Base-by-base conservation (phyloP, 2,888 invertebrate genomes). In the Ophraella communa region DNA sequence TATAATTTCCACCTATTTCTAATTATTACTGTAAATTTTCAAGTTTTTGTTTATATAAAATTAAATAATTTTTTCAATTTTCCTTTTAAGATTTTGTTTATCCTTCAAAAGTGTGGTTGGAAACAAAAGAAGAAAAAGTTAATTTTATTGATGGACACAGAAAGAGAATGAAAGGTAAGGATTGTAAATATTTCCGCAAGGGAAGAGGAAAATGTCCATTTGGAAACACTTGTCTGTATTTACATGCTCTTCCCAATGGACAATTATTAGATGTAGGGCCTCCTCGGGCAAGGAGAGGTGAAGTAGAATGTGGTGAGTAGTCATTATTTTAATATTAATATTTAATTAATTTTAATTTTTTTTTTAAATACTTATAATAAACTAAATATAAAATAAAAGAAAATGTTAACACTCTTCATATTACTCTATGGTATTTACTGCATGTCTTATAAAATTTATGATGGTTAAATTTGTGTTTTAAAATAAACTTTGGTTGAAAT, bases 161-260 rank as follows among this genome's bases (percentile, higher is more conserved):
- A 78, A 82, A 84, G 57, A 90, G 89, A 56, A 82, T 91, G 71
- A 87, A 87, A 45, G 64, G 65, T 60, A 33, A 65, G 24, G 68
- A 88, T 71, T 94, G 93, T 84, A 90, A 90, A 78, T 92, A 93
- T 78, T 93, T 91, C 80, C 88, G 88, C 70, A 87, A 88, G 80
- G 92, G 91, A 1, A 84, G 84, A 56, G 91, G 91, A 20, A 88
- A 87, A 73, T 93, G 93, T 83, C 93, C 92, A 1, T 94, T 94
- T 81, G 92, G 91, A 64, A 91, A 91, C 80, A 91, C 91, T 77
- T 93, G 93, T 77, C 92, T 93, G 78, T 93, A 93, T 78, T 86
- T 87, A 61, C 93, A 93, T 79, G 89, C 90, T 39, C 83, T 89
- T 69, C 88, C 91, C 3, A 90, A 91, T 79, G 93, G 93, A 5